Conservation (phyloP, 2,113 vertebrate genomes). For the Carassius carassius region DNA sequence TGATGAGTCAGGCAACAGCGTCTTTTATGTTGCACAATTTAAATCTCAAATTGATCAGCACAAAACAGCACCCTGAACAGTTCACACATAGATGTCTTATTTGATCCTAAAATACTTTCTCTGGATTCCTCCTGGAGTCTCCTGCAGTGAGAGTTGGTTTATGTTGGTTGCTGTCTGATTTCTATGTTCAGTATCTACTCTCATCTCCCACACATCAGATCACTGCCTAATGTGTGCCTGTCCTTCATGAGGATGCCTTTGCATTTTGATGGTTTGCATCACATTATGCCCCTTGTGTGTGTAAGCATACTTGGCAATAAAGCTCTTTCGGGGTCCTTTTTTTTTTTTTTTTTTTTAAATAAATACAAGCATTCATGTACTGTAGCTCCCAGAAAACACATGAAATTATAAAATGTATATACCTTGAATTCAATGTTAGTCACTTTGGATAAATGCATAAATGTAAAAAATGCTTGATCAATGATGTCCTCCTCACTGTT, state of each 20-base stretch:
- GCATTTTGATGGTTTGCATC: conserved; percentile 20
- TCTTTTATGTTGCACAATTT: conserved; percentile 25
- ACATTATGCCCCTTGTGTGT: not conserved
- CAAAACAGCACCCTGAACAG: not conserved
- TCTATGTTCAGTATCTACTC: conserved; percentile 9
- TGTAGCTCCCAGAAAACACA: not conserved
- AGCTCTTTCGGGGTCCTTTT: too few species aligned
- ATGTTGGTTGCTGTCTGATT: not conserved
- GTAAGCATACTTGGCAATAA: too few species aligned
- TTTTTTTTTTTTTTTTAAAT: too few species aligned
- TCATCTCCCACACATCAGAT: not conserved
- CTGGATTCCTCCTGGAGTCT: not conserved
- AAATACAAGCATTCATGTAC: not conserved
- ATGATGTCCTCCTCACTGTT: not conserved
- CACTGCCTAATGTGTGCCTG: conserved; percentile 14
- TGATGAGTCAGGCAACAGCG: conserved; percentile 20
- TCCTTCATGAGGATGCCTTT: not conserved
- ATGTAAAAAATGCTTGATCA: not conserved
- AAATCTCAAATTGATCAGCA: conserved; percentile 42
- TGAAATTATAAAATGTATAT: not conserved
- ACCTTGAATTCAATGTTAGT: not conserved
- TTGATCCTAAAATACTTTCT: conserved; percentile 12
- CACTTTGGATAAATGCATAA: not conserved
- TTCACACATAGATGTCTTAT: conserved; percentile 15
- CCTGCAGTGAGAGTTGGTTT: not conserved